Conservation (phyloP, 2,797 vertebrate species). For the Lutjanus campechanus region DNA sequence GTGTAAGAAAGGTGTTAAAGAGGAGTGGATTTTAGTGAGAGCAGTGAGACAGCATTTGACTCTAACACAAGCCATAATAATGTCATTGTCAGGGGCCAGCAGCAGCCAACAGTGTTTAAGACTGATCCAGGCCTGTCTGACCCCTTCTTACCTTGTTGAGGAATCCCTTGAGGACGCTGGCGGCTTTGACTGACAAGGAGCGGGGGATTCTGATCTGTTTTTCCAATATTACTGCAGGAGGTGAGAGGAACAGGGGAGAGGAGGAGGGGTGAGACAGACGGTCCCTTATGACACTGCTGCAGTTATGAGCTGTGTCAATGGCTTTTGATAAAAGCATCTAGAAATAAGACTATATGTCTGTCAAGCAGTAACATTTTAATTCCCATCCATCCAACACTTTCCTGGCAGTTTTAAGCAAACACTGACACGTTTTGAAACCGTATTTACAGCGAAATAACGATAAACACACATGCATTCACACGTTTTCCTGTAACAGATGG, state of each 20-base stretch:
- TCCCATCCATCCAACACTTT: conserved; percentile 7
- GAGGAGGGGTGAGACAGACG: conserved; percentile 18
- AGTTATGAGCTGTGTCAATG: conserved; percentile 26
- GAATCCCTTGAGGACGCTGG: conserved; percentile 98
- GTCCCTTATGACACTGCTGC: conserved; percentile 22
- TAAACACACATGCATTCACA: conserved; percentile 59
- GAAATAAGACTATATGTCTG: conserved; percentile 12
- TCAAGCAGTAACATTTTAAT: conserved; percentile 15
- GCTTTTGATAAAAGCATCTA: conserved; percentile 1
- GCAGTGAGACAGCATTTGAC: conserved; percentile 3
- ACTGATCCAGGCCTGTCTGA: conserved; percentile 36
- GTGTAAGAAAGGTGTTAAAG: conserved; percentile 3
- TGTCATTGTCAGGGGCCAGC: conserved; percentile 29
- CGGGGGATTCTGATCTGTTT: conserved; percentile 98
- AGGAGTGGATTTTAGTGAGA: not conserved
- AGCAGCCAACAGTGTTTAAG: conserved; percentile 19
- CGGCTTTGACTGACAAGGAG: conserved; percentile 98
- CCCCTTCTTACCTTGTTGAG: conserved; percentile 93
- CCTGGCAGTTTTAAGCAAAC: conserved; percentile 24
- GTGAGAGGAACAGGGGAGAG: conserved; percentile 28
- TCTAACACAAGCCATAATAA: conserved; percentile 22
- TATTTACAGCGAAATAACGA: conserved; percentile 35
- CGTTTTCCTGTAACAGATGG: conserved; percentile 71
- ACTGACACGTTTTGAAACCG: conserved; percentile 26
- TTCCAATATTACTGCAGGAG: conserved; percentile 94